Evolutionary conservation across 2,113 vertebrate species (phyloP).

Genomic region (Brevimyrus niger): DNA sequence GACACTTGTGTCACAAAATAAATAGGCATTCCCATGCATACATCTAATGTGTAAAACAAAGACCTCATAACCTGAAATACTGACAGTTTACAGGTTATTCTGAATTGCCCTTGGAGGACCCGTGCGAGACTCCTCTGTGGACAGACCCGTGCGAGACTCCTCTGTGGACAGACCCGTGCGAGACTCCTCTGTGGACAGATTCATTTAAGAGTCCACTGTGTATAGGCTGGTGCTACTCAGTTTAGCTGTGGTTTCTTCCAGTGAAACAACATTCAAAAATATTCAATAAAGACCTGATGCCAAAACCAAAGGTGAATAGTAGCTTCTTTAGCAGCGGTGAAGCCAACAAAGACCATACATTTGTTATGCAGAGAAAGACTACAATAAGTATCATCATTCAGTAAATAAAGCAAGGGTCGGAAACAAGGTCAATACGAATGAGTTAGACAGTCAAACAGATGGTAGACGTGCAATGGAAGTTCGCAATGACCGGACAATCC

Average conservation of each 20-base stretch:
- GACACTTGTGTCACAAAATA: neutral
- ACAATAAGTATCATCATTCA: neutral
- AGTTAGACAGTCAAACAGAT: neutral
- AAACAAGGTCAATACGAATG: neutral
- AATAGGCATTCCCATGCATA: neutral
- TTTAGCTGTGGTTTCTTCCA: neutral
- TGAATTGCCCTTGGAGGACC: neutral
- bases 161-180: neutral
- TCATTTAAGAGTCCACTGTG: neutral
- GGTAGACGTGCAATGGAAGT: neutral
- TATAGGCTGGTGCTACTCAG: neutral
- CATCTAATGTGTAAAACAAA: neutral
- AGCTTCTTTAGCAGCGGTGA: neutral
- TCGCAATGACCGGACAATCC: neutral
- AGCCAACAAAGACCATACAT: neutral
- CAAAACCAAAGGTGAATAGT: neutral
- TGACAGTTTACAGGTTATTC: neutral
- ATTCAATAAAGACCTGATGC: neutral
- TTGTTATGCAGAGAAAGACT: neutral
- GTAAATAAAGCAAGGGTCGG: neutral
- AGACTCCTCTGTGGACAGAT: neutral
- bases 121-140: too few species aligned
- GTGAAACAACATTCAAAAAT: neutral
- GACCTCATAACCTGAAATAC: neutral
- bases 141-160: too few species aligned